Conservation (phyloP, 2,888 invertebrate genomes). For the Malachius bipustulatus region DNA sequence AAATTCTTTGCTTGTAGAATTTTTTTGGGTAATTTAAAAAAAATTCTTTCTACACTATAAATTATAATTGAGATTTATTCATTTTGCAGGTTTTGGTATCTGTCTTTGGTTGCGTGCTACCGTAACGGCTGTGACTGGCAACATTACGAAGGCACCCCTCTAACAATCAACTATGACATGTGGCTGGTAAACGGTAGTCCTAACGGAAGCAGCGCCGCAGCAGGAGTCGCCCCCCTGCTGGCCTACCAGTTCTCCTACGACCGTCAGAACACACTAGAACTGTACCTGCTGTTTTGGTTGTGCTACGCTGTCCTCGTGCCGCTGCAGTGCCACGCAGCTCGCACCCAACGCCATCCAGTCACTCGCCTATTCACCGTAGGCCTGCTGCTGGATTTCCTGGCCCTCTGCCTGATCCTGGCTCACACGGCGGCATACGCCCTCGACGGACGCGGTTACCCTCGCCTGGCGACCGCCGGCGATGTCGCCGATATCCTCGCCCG, state of each 20-base stretch:
- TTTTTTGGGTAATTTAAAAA: conserved; percentile 6
- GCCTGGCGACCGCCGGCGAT: conserved; percentile 77
- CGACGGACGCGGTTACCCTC: conserved; percentile 78
- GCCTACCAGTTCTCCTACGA: conserved; percentile 96
- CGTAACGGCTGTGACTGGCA: conserved; percentile 79
- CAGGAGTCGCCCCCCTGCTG: too few species aligned
- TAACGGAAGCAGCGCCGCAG: conserved; percentile 72
- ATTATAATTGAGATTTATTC: conserved; percentile 7
- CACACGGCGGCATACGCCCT: conserved; percentile 84
- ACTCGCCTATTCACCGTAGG: conserved; percentile 84
- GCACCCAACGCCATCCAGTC: conserved; percentile 80
- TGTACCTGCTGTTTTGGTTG: conserved; percentile 78
- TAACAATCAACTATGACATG: conserved; percentile 69
- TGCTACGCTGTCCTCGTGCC: conserved; percentile 75
- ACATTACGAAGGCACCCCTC: conserved; percentile 46
- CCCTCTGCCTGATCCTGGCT: conserved; percentile 73
- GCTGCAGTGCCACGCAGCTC: conserved; percentile 82
- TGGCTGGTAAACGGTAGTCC: conserved; percentile 97
- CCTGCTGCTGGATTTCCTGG: conserved; percentile 72
- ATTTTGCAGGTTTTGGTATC: conserved; percentile 79
- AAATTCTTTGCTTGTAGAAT: too few species aligned
- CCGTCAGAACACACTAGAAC: conserved; percentile 80
- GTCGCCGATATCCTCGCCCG: conserved; percentile 85
- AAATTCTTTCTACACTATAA: conserved; percentile 7
- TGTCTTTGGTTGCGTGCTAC: conserved; percentile 88